Base-by-base conservation (phyloP, 2,797 vertebrate species). In the Myoxocephalus aenaeus region DNA sequence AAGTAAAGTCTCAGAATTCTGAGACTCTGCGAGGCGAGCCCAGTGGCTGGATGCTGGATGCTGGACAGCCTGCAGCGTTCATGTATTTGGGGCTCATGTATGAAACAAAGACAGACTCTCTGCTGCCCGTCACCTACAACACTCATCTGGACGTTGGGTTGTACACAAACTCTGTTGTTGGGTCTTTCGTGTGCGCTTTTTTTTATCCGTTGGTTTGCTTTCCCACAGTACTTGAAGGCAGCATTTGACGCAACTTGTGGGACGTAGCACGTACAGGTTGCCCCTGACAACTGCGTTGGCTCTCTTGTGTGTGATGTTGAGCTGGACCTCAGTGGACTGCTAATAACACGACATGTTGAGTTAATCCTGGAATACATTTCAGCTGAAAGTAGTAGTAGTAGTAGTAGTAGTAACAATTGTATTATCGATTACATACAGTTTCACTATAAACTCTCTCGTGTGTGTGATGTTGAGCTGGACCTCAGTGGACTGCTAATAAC, bases 191-290 rank as follows among this genome's bases (percentile, higher is more conserved):
- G 14, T 1, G 20, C 13, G 11, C 18, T 68, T 12, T 42, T 38
- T 42, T 13, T 42, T 13, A 12, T 34, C 34, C 7, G 7, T 7
- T 3, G 5, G 34, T 34, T 17, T 18, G 0, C 44, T 84, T 82
- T 86, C 80, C 59, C 4, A 89, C n/a, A 14, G 65, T 4, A 69
- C 68, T 0, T 65, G 67, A 90, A 92, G 25, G 89, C 77, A 87
- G 12, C 89, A 82, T 12, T 79, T 86, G 88, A 93, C 93, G 92
- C 91, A 87, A 65, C 85, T 85, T 88, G 83, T 75, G 69, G 70
- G 73, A 93, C 92, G 92, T 80, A 89, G 59, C 87, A 92, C 92
- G 90, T 90, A 81, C 79, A 66, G 63, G 86, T 92, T 90, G 81
- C 82, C 86, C 75, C 62, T 88, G 87, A 85, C 88, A 91, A 90